Base-by-base conservation (phyloP, 2,888 invertebrate species). In the Agonopterix alstromeriana region DNA sequence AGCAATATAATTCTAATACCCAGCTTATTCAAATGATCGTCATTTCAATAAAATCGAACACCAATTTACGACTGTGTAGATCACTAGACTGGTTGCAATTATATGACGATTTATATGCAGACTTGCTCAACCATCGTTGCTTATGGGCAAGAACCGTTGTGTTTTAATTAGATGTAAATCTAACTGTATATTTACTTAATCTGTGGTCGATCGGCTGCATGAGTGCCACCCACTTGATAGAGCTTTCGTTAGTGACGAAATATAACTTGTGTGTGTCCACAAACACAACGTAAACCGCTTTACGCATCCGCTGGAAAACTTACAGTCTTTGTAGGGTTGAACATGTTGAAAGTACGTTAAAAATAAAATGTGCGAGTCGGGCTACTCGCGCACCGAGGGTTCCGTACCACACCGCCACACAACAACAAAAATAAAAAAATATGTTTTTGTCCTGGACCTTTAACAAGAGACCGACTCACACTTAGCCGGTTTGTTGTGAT, bases 141-240 rank as follows among this genome's bases (percentile, higher is more conserved):
- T 48, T 53, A 51, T 49, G 40, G 10, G 27, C 45, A 17, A 51
- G 53, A 52, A 57, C 54, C 50, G 65, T 65, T 52, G 61, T 52
- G 60, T 54, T 58, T 63, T 65, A 69, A 70, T 70, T 64, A 63
- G 55, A 63, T 61, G 58, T 58, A 63, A 61, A 62, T 57, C 56
- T 63, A 67, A 63, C 61, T 52, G 62, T 63, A 61, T 67, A 64
- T 69, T 69, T 61, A 61, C 57, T 63, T 58, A 60, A 62, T 56
- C 53, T 53, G 47, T 46, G 64, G 59, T 58, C 53, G 46, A 57
- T 56, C 59, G 45, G 48, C 53, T 51, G 56, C 50, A 52, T 61
- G 59, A 60, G 56, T 10, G 43, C 63, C 60, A 57, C 66, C 65
- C 61, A 65, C 63, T 27, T 27, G 27, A 27, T 27, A 27, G 53